Conservation (phyloP, 2,888 invertebrate species). For the Horisme vitalbata region DNA sequence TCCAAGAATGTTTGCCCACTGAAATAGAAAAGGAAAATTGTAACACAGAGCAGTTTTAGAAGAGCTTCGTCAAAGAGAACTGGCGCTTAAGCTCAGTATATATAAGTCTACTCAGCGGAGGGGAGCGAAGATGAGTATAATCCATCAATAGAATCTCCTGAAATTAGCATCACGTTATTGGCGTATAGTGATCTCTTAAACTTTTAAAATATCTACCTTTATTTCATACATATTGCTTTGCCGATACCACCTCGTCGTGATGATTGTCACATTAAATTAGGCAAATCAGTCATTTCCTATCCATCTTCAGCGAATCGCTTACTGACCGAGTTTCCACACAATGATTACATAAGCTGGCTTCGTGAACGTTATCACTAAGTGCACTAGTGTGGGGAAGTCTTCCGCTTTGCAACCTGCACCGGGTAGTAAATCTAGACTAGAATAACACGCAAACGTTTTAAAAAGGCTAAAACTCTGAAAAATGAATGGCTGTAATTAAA, state of each 20-base stretch:
- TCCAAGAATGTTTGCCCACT: no score
- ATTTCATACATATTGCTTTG: background rate
- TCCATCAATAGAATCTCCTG: no score
- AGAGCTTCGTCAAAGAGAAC: no score
- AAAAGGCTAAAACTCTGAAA: background rate
- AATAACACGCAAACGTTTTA: conserved; percentile 21
- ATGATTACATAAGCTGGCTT: conserved; percentile 41
- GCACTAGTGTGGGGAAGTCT: conserved; percentile 46
- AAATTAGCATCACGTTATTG: no score
- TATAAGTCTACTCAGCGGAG: no score
- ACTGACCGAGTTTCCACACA: conserved; percentile 22
- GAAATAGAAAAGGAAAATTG: no score
- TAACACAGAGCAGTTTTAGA: no score
- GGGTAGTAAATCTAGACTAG: conserved; percentile 28
- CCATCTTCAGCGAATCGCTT: conserved; percentile 16
- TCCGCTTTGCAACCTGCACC: conserved; percentile 27
- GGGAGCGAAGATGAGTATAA: no score
- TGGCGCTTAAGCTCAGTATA: no score
- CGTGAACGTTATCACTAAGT: conserved; percentile 50
- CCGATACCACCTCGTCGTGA: background rate
- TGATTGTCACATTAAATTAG: conserved; percentile 7
- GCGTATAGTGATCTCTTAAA: no score
- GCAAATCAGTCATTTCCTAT: conserved; percentile 8
- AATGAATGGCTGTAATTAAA: background rate
- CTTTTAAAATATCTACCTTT: no score